phyloP scores from a whole-genome alignment of 2,888 invertebrate genomes.

The Sphecodes monilicornis region DNA sequence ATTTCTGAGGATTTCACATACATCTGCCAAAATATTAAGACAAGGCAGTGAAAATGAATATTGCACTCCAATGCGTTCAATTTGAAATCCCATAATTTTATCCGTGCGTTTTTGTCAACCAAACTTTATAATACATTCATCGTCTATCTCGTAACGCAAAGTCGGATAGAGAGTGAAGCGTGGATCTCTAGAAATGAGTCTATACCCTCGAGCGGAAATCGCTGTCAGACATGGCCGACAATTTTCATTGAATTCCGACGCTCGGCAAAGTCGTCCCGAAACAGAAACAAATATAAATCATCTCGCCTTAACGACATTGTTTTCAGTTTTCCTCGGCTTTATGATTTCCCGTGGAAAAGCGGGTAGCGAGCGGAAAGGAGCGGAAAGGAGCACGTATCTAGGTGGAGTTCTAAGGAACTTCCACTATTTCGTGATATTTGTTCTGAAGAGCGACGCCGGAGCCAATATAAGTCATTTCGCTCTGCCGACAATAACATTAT shows the following conservation, averaged over 20 bases:
- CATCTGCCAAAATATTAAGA: too few relatives aligned
- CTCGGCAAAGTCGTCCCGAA: background rate
- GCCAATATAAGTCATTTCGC: conserved; percentile 53
- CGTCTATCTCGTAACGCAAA: background rate
- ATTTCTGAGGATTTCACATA: too few relatives aligned
- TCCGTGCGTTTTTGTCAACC: background rate
- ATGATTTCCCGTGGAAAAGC: background rate
- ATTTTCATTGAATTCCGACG: conserved; percentile 15
- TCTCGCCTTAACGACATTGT: conserved; percentile 15
- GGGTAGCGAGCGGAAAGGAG: background rate
- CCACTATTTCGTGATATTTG: conserved; percentile 49
- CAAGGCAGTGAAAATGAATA: background rate
- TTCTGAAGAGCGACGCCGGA: conserved; percentile 20
- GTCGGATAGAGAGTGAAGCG: background rate
- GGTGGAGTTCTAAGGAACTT: conserved; percentile 15
- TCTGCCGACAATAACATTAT: conserved; percentile 50
- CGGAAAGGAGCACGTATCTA: background rate
- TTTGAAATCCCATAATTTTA: background rate
- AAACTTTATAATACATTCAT: background rate
- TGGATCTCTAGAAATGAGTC: background rate
- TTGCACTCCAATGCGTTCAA: background rate
- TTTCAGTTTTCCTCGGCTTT: background rate
- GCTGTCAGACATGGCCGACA: background rate
- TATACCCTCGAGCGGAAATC: conserved; percentile 3
- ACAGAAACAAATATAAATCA: conserved; percentile 18